Evolutionary conservation across 2,888 invertebrate species (phyloP), one percentile per base, ranked within the genome.

Genomic region (Ormyrus thymus): DNA sequence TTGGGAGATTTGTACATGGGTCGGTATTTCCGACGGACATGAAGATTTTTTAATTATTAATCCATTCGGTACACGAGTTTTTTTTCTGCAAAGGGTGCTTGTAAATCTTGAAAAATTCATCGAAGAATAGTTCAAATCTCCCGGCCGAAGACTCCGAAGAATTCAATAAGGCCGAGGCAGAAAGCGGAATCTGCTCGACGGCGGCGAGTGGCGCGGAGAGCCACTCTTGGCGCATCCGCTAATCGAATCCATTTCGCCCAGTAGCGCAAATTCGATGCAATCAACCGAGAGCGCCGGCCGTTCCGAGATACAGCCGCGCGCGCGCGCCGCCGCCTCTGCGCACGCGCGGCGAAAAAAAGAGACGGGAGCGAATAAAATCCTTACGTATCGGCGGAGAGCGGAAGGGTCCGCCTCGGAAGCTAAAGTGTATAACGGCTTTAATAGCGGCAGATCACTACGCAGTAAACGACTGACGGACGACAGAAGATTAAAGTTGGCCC

Each of bases 401-500:
- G 82, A 84, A 85, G 83, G 83, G 83, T 72, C 71, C 56, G 55
- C 53, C 70, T 82, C 84, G 82, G 77, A 85, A 86, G 82, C 84
- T 85, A 83, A 86, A 86, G 85, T 83, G 85, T 86, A 84, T 86
- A 86, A 88, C 86, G 85, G 86, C 85, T 87, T 87, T 88, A 89
- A 88, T 87, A 87, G 87, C 86, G 86, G 87, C 88, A 85, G 88
- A 88, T 89, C 89, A 84, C 86, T 87, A 86, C 89, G 89, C 88
- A 89, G 87, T 87, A 89, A 89, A 89, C 88, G 88, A 87, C 87
- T 88, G 88, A 89, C 88, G 88, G 89, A 89, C 88, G 89, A 88
- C 89, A 87, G 85, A 87, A 89, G 88, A 89, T 89, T 89, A 89
- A 88, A 88, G 88, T 87, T 89, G 86, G 83, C 85, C 86, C 86